phyloP scores from a whole-genome alignment of 2,888 invertebrate genomes.

The Microdon myrmicae region DNA sequence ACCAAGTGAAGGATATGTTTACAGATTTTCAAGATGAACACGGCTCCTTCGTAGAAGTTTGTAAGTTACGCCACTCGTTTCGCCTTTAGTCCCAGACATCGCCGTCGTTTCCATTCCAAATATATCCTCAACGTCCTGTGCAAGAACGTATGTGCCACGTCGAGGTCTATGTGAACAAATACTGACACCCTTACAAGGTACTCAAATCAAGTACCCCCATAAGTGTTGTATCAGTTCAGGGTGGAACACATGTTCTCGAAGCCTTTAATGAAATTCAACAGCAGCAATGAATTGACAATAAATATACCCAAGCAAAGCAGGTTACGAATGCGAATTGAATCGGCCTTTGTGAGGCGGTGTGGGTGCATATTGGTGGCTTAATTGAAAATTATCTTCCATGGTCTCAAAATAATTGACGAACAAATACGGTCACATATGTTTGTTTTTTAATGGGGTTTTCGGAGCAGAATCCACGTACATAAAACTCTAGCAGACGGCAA shows the following conservation, averaged over 20 bases:
- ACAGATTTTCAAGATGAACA: constrained; percentile 37
- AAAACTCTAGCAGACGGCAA: too few relatives aligned
- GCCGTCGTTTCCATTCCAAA: constrained; percentile 2
- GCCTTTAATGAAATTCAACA: constrained; percentile 29
- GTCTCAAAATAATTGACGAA: too few relatives aligned
- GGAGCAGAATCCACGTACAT: too few relatives aligned
- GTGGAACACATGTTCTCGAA: constrained; percentile 27
- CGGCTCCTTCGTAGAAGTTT: constrained; percentile 26
- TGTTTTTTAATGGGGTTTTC: too few relatives aligned
- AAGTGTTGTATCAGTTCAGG: constrained; percentile 39
- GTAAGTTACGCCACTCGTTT: constrained; percentile 23
- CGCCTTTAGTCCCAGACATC: constrained; percentile 4
- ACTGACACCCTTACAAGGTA: constrained; percentile 34
- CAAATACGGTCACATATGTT: too few relatives aligned
- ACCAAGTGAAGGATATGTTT: constrained; percentile 38
- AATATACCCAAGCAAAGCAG: neutral
- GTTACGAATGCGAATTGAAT: neutral
- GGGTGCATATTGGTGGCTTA: too few relatives aligned
- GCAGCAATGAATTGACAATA: constrained; percentile 5
- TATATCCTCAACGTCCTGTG: neutral
- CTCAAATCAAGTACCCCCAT: constrained; percentile 25
- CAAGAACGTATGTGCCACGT: constrained; percentile 6
- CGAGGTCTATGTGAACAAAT: constrained; percentile 31
- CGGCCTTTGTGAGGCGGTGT: too few relatives aligned
- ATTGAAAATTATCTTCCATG: too few relatives aligned